These are phyloP conservation scores for Tricholaema leucomelas DNA, from an alignment of 2,113 vertebrate genomes.

Conservation along the genomic window DNA sequence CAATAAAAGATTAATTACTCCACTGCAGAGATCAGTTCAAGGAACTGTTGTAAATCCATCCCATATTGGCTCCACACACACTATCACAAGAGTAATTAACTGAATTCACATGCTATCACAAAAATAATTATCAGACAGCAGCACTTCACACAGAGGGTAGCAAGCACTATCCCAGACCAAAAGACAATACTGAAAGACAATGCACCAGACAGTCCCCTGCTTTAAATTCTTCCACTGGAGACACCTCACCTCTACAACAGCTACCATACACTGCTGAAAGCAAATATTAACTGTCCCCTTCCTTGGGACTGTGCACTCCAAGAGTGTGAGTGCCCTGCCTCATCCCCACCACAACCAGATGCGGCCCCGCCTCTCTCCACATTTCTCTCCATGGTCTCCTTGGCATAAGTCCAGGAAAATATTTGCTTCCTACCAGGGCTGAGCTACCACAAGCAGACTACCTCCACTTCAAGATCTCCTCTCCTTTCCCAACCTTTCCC, in stretches of 20 bases:
- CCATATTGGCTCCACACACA: not conserved
- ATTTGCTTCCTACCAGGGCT: not conserved
- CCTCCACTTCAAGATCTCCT: not conserved
- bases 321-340: not conserved
- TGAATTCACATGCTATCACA: too few relatives aligned
- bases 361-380: not conserved
- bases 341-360: not conserved
- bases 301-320: not conserved
- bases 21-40: not conserved
- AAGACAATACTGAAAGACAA: not conserved
- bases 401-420: not conserved
- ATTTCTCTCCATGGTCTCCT: not conserved
- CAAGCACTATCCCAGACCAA: not conserved
- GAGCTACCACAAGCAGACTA: not conserved
- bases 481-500: not conserved
- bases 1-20: not conserved
- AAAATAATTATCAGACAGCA: not conserved
- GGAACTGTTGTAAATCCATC: not conserved
- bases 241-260: not conserved
- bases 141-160: accelerated
- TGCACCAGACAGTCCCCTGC: not conserved
- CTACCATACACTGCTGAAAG: not conserved
- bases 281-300: accelerated
- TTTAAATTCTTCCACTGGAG: not conserved
- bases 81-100: not conserved